Conservation (phyloP, 1,140 invertebrate genomes). For the Antheraea mylitta region DNA sequence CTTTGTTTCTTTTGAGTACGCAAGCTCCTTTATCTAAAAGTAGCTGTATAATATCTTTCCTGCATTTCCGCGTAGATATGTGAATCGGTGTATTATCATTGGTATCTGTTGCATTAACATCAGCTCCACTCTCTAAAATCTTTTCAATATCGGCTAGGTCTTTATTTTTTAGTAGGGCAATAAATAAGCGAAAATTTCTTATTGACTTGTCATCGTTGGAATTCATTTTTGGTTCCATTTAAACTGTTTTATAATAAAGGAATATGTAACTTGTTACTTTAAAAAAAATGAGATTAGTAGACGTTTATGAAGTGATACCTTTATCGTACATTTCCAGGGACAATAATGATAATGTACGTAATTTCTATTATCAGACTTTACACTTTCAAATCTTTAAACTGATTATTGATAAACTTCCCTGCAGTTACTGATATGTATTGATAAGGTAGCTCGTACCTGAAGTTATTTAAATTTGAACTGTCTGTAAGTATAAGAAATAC, state of each 20-base stretch:
- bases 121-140: slow-evolving; percentile 16
- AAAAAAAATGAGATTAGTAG: too few species aligned
- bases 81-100: slow-evolving; percentile 22
- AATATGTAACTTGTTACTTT: background rate
- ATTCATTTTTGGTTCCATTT: background rate
- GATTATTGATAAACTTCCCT: too few species aligned
- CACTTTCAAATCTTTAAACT: too few species aligned
- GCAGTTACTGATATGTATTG: too few species aligned
- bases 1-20: background rate
- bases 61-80: slow-evolving; percentile 14
- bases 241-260: background rate
- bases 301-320: too few species aligned
- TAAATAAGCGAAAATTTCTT: slow-evolving; percentile 5
- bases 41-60: slow-evolving; percentile 16
- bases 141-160: slow-evolving; percentile 5
- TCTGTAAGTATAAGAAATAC: background rate
- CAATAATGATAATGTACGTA: too few species aligned
- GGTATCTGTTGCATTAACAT: slow-evolving; percentile 17
- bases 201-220: background rate
- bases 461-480: background rate
- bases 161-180: slow-evolving; percentile 16
- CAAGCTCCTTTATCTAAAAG: slow-evolving; percentile 15
- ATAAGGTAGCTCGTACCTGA: too few species aligned
- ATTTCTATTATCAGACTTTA: too few species aligned
- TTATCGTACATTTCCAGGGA: too few species aligned